A percentile compares a stretch with the other conserved stretches of the same genome.
Evolutionary conservation across 2,888 invertebrate genomes (phyloP).

Genomic region (Drosophila maculinotata): DNA sequence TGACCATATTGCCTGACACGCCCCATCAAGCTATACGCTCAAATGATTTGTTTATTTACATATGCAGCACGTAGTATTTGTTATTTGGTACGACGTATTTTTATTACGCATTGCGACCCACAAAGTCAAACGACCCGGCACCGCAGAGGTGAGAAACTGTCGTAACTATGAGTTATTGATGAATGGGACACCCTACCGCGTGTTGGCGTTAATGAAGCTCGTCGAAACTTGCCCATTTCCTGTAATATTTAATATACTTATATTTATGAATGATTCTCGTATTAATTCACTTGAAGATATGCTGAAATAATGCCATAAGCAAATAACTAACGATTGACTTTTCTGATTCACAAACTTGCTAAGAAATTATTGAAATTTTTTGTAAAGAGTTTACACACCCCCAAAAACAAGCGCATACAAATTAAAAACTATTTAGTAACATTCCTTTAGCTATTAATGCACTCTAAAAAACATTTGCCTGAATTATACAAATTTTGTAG

Average conservation of each 20-base stretch:
- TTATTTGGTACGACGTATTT: conserved; percentile 10
- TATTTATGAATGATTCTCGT: conserved; percentile 38
- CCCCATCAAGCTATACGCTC: conserved; percentile 13
- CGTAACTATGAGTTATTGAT: conserved; percentile 46
- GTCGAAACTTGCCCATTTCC: too few species aligned
- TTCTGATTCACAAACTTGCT: conserved; percentile 27
- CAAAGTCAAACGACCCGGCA: conserved; percentile 35
- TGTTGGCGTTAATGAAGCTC: conserved; percentile 48
- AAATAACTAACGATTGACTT: conserved; percentile 40
- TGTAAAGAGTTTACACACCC: neutral
- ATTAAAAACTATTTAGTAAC: conserved; percentile 46
- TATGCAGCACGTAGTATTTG: conserved; percentile 56
- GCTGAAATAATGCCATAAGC: conserved; percentile 19
- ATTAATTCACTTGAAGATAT: conserved; percentile 35
- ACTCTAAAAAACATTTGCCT: conserved; percentile 62
- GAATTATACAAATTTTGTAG: conserved; percentile 42
- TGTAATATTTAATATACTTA: conserved; percentile 20
- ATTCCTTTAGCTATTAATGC: conserved; percentile 39
- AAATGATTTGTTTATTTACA: conserved; percentile 49
- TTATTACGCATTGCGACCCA: conserved; percentile 28
- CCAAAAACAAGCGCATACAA: conserved; percentile 12
- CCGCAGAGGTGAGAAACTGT: conserved; percentile 19
- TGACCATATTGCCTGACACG: conserved; percentile 9
- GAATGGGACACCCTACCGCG: conserved; percentile 33
- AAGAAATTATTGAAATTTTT: conserved; percentile 26